These are phyloP conservation scores for Typhlichthys eigenmanni DNA, from an alignment of 2,797 vertebrate species.

Conservation along the genomic window DNA sequence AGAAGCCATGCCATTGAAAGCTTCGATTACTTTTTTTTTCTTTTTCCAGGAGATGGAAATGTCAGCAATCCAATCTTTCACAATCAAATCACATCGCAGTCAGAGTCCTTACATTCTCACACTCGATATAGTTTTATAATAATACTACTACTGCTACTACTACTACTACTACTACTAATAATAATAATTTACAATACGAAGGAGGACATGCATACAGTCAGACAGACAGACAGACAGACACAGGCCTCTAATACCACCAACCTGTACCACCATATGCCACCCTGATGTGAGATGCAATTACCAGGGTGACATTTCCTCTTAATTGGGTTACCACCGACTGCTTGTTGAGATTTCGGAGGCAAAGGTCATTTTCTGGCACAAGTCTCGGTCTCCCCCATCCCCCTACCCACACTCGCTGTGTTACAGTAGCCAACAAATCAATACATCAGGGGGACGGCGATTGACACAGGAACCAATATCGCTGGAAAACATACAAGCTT, in stretches of 20 bases:
- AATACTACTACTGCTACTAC: too few relatives aligned
- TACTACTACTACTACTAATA: too few relatives aligned
- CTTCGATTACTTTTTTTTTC: background rate
- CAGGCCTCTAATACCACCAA: conserved; percentile 56
- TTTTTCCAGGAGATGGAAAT: conserved; percentile 25
- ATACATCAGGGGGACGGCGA: conserved; percentile 29
- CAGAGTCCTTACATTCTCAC: conserved; percentile 20
- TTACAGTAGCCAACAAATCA: conserved; percentile 39
- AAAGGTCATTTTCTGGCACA: conserved; percentile 78
- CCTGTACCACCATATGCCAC: conserved; percentile 30
- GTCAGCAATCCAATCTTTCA: conserved; percentile 31
- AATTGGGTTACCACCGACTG: conserved; percentile 80
- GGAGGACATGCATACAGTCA: background rate
- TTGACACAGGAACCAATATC: conserved; percentile 37
- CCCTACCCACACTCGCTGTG: conserved; percentile 46
- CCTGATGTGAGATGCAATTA: conserved; percentile 73
- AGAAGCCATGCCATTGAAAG: background rate
- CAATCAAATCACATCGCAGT: conserved; percentile 52
- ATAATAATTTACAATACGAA: conserved; percentile 43
- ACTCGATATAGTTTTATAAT: too few relatives aligned
- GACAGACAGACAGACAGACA: background rate
- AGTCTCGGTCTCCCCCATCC: conserved; percentile 61
- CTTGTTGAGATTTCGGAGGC: conserved; percentile 63
- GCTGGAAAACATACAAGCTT: conserved; percentile 51
- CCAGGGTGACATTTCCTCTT: conserved; percentile 81